These are phyloP conservation scores for Forbesichthys agassizii DNA, from an alignment of 2,113 vertebrate species.

Conservation along the genomic window DNA sequence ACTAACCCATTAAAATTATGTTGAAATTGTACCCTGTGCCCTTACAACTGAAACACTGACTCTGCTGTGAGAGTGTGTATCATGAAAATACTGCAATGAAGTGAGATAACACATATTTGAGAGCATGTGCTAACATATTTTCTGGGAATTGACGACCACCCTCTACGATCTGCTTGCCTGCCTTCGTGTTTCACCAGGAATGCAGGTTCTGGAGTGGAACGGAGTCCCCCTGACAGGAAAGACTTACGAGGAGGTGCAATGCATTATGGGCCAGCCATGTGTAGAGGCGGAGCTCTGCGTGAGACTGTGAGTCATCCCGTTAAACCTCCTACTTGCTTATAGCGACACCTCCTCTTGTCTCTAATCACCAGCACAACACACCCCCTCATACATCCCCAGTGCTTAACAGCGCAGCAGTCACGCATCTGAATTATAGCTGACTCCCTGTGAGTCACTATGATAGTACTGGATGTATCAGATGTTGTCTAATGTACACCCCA, in stretches of 20 bases:
- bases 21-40: not conserved
- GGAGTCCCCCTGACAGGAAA: slow-evolving; percentile 88
- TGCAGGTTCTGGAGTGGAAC: slow-evolving; percentile 99
- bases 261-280: slow-evolving; percentile 88
- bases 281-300: slow-evolving; percentile 98
- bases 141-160: not conserved
- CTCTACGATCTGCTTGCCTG: slow-evolving; percentile 1
- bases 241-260: slow-evolving; percentile 98
- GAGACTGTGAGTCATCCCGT: slow-evolving; percentile 91
- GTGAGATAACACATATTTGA: not conserved
- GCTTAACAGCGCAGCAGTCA: slow-evolving; percentile 16
- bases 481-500: slow-evolving; percentile 61
- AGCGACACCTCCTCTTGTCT: slow-evolving; percentile 25
- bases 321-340: slow-evolving; percentile 25
- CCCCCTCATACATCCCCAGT: slow-evolving; percentile 23
- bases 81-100: slow-evolving; percentile 5
- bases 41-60: not conserved
- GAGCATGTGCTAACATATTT: slow-evolving; percentile 9
- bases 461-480: slow-evolving; percentile 45
- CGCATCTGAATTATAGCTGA: slow-evolving; percentile 30
- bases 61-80: slow-evolving; percentile 3
- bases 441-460: slow-evolving; percentile 23
- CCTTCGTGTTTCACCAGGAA: slow-evolving; percentile 76
- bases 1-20: no score
- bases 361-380: not conserved